A percentile compares a stretch with the other conserved stretches of the same genome.
phyloP scores from a whole-genome alignment of 2,888 invertebrate species.

The Blastobasis lacticolella region DNA sequence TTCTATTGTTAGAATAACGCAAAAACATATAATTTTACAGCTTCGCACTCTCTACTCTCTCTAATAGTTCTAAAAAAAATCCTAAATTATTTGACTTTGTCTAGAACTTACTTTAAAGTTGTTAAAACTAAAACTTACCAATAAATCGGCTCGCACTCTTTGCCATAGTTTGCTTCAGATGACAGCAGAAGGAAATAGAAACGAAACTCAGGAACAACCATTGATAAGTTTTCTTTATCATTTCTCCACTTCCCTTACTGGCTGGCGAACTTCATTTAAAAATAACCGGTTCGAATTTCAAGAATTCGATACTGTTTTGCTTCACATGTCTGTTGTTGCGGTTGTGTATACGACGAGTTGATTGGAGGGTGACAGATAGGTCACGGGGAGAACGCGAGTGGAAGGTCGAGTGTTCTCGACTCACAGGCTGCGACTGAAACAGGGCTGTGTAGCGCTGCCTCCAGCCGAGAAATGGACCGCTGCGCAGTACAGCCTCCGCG shows the following conservation, averaged over 20 bases:
- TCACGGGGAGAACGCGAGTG: constrained; percentile 21
- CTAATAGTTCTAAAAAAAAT: too few species aligned
- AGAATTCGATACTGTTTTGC: too few species aligned
- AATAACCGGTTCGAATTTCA: too few species aligned
- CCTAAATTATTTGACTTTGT: too few species aligned
- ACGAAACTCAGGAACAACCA: constrained; percentile 64
- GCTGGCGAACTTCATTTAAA: too few species aligned
- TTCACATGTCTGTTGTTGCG: too few species aligned
- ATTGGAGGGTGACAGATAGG: too few species aligned
- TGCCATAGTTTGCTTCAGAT: constrained; percentile 64
- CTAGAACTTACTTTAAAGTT: too few species aligned
- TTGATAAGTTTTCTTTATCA: constrained; percentile 66
- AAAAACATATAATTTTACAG: too few species aligned
- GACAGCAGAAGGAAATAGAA: constrained; percentile 67
- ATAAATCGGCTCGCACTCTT: constrained; percentile 66
- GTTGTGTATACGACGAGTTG: too few species aligned
- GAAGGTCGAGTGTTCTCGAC: constrained; percentile 57
- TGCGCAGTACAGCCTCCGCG: constrained; percentile 45
- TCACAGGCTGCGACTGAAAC: constrained; percentile 48
- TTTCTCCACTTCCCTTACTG: constrained; percentile 29
- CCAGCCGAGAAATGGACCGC: constrained; percentile 35
- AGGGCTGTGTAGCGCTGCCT: constrained; percentile 13
- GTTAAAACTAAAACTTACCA: constrained; percentile 38
- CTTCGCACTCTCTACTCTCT: too few species aligned
- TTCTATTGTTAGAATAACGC: too few species aligned